Conservation (phyloP, 2,113 vertebrate species). For the Fulmarus glacialis region DNA sequence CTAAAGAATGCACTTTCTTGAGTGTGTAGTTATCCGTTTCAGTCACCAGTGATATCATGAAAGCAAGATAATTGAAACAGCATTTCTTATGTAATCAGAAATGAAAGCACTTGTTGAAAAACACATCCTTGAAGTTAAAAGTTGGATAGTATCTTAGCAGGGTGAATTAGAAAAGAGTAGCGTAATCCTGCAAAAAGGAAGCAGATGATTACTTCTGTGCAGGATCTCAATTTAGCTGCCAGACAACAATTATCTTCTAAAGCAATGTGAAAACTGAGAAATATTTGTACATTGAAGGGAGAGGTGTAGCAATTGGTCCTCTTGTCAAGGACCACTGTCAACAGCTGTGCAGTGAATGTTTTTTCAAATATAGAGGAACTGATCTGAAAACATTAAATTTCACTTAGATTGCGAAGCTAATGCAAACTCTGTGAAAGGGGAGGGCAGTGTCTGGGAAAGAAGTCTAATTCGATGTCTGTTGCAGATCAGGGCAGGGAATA, state of each 20-base stretch:
- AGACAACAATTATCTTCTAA: neutral
- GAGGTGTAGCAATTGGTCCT: neutral
- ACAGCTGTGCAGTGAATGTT: neutral
- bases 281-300: neutral
- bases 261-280: neutral
- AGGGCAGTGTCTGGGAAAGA: neutral
- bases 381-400: neutral
- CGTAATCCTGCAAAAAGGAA: neutral
- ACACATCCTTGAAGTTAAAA: neutral
- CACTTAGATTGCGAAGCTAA: neutral
- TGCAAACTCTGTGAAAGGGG: neutral
- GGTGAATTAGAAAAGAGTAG: neutral
- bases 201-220: neutral
- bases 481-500: neutral
- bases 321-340: neutral
- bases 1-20: neutral
- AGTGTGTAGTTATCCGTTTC: neutral
- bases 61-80: neutral
- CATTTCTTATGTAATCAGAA: neutral
- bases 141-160: neutral
- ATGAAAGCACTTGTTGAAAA: neutral
- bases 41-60: neutral
- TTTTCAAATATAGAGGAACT: neutral
- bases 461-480: accelerated
- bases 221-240: neutral